Base-by-base conservation (phyloP, 2,888 invertebrate species). In the Augochlorella aurata region DNA sequence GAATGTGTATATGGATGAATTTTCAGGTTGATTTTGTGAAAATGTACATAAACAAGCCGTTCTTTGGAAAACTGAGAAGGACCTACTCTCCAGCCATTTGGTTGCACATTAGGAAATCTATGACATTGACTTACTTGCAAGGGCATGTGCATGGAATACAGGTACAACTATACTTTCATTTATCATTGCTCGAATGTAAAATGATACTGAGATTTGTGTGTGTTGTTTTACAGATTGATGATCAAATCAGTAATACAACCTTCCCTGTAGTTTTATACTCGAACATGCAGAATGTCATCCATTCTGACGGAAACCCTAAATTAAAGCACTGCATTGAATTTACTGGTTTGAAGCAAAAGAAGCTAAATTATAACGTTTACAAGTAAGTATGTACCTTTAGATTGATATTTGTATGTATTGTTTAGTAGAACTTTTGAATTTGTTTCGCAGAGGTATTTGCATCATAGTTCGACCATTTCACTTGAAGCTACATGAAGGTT, bases 31-130 rank as follows among this genome's bases (percentile, higher is more conserved):
- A 97, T 91, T 95, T 98, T 86, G 96, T 96, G 71, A 97, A 96
- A 92, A 97, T 98, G 97, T 96, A 96, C 88, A 97, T 98, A 97
- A 96, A 97, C 0, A 97, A 97, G 92, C 97, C 98, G 0, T 97
- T 97, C 93, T 97, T 96, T 90, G 97, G 97, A 0, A 97, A 97
- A 90, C 92, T 98, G 44, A 94, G 96, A 63, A 94, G 98, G 61
- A 96, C 95, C 0, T 97, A 97, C 91, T 95, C 95, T 77, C 97
- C 97, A 1, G 97, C 96, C 0, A 90, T 97, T 63, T 97, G 97
- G 96, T 89, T 96, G 84, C 97, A 97, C 88, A 94, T 95, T 84
- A 94, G 97, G 63, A 95, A 95, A 91, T 97, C 97, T 0, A 94
- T 95, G 49, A 96, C 96, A 71, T 95, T 96, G 84, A 95, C 95